Conservation (phyloP, 2,113 vertebrate genomes). For the Ceuthmochares aereus region DNA sequence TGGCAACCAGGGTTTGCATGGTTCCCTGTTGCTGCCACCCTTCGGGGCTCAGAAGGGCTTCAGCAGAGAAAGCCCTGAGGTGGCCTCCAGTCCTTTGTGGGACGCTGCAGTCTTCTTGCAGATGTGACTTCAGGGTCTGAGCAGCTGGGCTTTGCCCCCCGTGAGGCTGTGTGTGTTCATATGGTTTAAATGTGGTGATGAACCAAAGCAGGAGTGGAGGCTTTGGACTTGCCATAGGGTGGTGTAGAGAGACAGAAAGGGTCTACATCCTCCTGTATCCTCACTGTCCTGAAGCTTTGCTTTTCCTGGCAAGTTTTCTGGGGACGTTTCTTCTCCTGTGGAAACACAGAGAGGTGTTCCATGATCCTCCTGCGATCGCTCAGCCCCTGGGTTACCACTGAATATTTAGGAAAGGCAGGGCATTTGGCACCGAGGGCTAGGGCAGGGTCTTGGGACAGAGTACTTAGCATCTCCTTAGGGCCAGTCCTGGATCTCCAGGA, state of each 20-base stretch:
- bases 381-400: background rate
- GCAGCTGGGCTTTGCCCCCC: background rate
- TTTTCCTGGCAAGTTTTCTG: background rate
- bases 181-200: background rate
- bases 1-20: background rate
- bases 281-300: background rate
- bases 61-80: background rate
- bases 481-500: background rate
- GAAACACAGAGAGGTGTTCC: background rate
- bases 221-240: background rate
- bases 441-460: background rate
- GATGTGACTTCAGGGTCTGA: background rate
- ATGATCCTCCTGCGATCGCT: background rate
- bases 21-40: background rate
- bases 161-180: background rate
- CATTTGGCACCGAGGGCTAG: background rate
- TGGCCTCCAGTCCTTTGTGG: background rate
- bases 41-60: background rate
- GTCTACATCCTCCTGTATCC: background rate
- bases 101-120: background rate
- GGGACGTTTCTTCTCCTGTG: background rate
- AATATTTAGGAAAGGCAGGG: background rate
- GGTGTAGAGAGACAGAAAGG: background rate
- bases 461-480: background rate
- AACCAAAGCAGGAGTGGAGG: background rate